Base-by-base conservation (phyloP, 2,888 invertebrate genomes). In the Pemphredon lugubris region DNA sequence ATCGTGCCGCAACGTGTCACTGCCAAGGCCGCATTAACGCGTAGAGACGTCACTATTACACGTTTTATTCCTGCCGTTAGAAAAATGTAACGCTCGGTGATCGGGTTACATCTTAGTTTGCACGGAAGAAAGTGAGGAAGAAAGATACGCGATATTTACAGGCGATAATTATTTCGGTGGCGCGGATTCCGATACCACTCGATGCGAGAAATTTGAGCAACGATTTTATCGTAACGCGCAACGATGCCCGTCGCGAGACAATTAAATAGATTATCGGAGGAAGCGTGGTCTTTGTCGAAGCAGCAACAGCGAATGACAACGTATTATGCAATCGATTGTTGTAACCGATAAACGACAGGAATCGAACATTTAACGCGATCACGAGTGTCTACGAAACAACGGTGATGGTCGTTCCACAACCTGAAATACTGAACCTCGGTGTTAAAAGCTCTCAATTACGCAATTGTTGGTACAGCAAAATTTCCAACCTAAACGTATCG, bases 21-120 rank as follows among this genome's bases (percentile, higher is more conserved):
- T 75, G 77, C 64, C 77, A 77, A 68, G 68, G 77, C 51, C 65
- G 47, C 20, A 11, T 71, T 72, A 64, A 75, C 67, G 67, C 42
- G 67, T n/a, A 68, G 26, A 13, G 14, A 9, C n/a, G 13, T n/a
- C 44, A 30, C 7, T 45, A 21, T 48, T 37, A 54, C 50, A 37
- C 13, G 6, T 16, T 40, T 40, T 5, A 40, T 40, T 14, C n/a
- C 9, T n/a, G 34, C n/a, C 18, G 40, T 40, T 40, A n/a, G 37
- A 7, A 14, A 40, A 40, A 2, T 9, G 4, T 40, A 6, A 14
- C 18, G 40, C 5, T 40, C n/a, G 3, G 9, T 6, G 9, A 30
- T 9, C 30, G 30, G 7, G 30, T n/a, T n/a, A n/a, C 7, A 30
- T 9, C 7, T 30, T 30, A 1, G 30, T 1, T 30, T 30, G 30